Evolutionary conservation across 2,113 vertebrate genomes (phyloP).

Genomic region (Corythoichthys intestinalis): DNA sequence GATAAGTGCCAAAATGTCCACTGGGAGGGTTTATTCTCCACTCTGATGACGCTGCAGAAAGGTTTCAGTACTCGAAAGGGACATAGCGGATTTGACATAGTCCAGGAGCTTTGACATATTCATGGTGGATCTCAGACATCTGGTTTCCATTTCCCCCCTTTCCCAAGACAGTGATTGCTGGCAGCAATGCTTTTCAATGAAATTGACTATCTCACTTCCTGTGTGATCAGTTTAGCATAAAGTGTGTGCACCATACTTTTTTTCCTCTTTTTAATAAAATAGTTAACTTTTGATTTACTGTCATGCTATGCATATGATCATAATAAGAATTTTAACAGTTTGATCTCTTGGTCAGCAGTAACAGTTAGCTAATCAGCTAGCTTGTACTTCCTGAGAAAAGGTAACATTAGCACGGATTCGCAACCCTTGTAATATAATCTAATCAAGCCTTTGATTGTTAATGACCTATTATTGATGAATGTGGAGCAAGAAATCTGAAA

Average conservation of each 20-base stretch:
- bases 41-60: slow-evolving; percentile 65
- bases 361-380: too few species aligned
- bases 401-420: too few species aligned
- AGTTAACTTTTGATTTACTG: too few species aligned
- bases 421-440: too few species aligned
- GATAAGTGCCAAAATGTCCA: slow-evolving; percentile 49
- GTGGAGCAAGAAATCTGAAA: too few species aligned
- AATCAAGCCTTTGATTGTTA: too few species aligned
- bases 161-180: slow-evolving; percentile 63
- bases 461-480: too few species aligned
- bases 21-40: slow-evolving; percentile 47
- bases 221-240: slow-evolving; percentile 60
- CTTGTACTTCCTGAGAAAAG: too few species aligned
- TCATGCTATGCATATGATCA: too few species aligned
- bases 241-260: slow-evolving; percentile 31
- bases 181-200: slow-evolving; percentile 64
- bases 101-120: slow-evolving; percentile 70
- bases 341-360: too few species aligned
- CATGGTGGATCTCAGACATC: slow-evolving; percentile 69
- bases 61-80: slow-evolving; percentile 52
- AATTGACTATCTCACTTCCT: slow-evolving; percentile 68
- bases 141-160: slow-evolving; percentile 70
- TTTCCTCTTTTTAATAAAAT: too few species aligned
- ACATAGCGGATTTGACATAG: slow-evolving; percentile 64
- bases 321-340: too few species aligned